Evolutionary conservation across 2,888 invertebrate species (phyloP).

Genomic region (Plebejus argus): DNA sequence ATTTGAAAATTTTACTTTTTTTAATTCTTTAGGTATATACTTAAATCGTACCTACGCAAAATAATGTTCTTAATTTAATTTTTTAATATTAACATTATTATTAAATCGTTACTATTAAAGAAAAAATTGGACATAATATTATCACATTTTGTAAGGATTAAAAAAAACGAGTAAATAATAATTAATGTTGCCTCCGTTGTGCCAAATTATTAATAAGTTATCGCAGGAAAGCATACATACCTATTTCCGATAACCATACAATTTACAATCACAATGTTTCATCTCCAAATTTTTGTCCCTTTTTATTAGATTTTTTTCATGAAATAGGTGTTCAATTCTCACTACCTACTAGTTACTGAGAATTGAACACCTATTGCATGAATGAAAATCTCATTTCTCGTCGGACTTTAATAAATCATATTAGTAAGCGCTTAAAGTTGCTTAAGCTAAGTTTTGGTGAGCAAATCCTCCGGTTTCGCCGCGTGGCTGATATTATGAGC

Average conservation of each 20-base stretch:
- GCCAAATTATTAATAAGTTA: too few species aligned
- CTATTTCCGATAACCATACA: too few species aligned
- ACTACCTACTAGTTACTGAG: too few species aligned
- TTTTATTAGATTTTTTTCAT: background rate
- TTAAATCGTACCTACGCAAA: background rate
- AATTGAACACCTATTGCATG: too few species aligned
- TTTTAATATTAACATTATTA: too few species aligned
- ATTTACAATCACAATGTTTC: background rate
- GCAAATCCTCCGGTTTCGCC: background rate
- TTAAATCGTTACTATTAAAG: too few species aligned
- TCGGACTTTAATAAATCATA: constrained; percentile 12
- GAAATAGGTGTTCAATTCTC: background rate
- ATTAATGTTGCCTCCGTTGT: too few species aligned
- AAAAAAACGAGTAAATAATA: too few species aligned
- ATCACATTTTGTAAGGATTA: too few species aligned
- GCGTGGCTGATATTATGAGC: constrained; percentile 4
- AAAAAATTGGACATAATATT: too few species aligned
- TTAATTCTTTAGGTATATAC: background rate
- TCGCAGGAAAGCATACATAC: too few species aligned
- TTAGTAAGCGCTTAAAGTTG: constrained; percentile 8
- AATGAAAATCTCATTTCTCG: background rate
- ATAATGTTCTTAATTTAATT: background rate
- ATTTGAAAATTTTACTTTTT: background rate
- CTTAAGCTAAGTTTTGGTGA: constrained; percentile 10
- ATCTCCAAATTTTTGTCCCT: background rate